Evolutionary conservation across 1,140 invertebrate species (phyloP), one percentile per base, ranked within the genome.

Genomic region (Zaprionus davidi): DNA sequence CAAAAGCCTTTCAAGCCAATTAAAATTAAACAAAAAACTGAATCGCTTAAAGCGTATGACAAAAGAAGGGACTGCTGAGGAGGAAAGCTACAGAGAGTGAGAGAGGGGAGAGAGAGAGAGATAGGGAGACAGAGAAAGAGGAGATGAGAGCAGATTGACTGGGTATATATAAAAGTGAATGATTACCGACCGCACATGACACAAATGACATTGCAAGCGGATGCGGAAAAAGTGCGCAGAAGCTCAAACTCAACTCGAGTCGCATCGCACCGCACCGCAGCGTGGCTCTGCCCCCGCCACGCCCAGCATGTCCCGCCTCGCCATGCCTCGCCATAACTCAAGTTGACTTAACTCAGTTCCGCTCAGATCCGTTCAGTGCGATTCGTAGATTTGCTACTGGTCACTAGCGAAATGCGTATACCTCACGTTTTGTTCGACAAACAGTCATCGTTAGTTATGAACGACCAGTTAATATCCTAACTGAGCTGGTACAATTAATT

Each of bases 131-230:
- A 0, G 28, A 17, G 28, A 49, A 26, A 53, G 31, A 12, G 46
- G 17, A 5, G 22, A 12, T 17, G 1, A 15, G 34, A 36, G 38
- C 56, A 44, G 64, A 60, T 36, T 38, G 62, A 38, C 28, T 55
- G 24, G 15, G 41, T 41, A 28, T 41, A 66, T 66, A 66, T 66
- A 58, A 58, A 66, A 68, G 72, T 71, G 72, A 82, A 71, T 71
- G 70, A 72, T 70, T 72, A 81, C 79, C 66, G 56, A 55, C 49
- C 71, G 55, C 78, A 72, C 77, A 79, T 79, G 77, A 79, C 77
- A 84, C 82, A 86, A 86, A 86, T 88, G 84, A 87, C 84, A 88
- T 83, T 79, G 81, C 84, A 88, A 86, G 81, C 84, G 83, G 83
- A 87, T 87, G 84, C 84, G 83, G 84, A 87, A 87, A 86, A 82